These are phyloP conservation scores for Podarcis cretensis DNA, from an alignment of 2,113 vertebrate species.

Conservation along the genomic window DNA sequence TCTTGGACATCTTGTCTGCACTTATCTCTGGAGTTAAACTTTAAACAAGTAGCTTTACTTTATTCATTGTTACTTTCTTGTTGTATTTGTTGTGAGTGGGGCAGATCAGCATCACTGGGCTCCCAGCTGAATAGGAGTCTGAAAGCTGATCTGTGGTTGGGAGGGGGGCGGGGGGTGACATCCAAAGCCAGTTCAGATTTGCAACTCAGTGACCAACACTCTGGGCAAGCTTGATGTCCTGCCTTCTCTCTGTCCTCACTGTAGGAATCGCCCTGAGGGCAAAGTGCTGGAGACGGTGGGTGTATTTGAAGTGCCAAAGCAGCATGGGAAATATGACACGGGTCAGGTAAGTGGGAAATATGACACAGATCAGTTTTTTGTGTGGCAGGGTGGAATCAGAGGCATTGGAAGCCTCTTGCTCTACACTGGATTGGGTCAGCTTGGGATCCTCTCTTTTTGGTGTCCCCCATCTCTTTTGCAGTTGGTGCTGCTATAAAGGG, in stretches of 20 bases:
- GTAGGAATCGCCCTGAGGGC: conserved; percentile 91
- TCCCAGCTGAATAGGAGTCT: not conserved
- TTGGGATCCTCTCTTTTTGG: not conserved
- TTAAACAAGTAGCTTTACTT: not conserved
- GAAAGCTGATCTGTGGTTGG: fast-evolving
- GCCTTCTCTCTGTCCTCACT: conserved; percentile 30
- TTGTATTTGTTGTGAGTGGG: not conserved
- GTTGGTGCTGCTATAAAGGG: no score
- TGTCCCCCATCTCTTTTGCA: no score
- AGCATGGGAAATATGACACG: conserved; percentile 94
- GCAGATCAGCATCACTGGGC: not conserved
- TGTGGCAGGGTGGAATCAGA: not conserved
- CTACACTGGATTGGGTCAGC: not conserved
- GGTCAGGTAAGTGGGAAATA: conserved; percentile 93
- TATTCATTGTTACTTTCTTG: not conserved
- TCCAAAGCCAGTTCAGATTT: not conserved
- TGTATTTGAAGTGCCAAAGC: conserved; percentile 93
- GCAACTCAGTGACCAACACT: fast-evolving
- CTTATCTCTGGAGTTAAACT: not conserved
- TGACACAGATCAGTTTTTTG: conserved; percentile 83
- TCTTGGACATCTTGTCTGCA: not conserved
- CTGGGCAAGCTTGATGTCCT: not conserved
- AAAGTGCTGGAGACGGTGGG: conserved; percentile 95
- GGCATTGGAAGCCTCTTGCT: not conserved
- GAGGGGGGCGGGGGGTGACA: not conserved